Evolutionary conservation across 1,140 invertebrate species (phyloP).

Genomic region (Drosophila watanabei): DNA sequence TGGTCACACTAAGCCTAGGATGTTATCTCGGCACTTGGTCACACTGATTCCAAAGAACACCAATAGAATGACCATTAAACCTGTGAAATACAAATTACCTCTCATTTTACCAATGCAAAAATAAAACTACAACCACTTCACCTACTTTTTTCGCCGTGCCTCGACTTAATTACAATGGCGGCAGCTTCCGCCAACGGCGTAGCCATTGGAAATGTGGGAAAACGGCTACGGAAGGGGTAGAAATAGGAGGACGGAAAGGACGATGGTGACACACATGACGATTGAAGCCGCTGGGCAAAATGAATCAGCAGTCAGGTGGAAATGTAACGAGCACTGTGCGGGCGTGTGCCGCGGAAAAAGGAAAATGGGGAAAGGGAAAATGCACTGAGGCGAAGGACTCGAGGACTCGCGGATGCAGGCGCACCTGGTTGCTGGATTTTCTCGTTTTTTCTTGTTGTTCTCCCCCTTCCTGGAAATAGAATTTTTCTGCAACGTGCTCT

Average conservation of each 20-base stretch:
- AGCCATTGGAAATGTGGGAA: slow-evolving; percentile 23
- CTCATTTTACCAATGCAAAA: neutral
- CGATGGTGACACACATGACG: slow-evolving; percentile 49
- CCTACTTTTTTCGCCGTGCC: slow-evolving; percentile 14
- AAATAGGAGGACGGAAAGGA: slow-evolving; percentile 17
- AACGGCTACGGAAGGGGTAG: neutral
- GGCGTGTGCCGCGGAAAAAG: slow-evolving; percentile 45
- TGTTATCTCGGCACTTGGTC: neutral
- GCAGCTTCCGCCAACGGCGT: slow-evolving; percentile 51
- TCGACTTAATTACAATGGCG: slow-evolving; percentile 76
- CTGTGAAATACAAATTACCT: neutral
- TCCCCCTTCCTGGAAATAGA: slow-evolving; percentile 33
- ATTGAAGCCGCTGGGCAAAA: slow-evolving; percentile 61
- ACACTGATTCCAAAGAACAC: neutral
- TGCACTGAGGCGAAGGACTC: slow-evolving; percentile 25
- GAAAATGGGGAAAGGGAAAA: slow-evolving; percentile 28
- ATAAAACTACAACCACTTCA: neutral
- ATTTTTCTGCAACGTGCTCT: slow-evolving; percentile 24
- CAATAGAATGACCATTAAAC: neutral
- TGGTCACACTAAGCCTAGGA: neutral
- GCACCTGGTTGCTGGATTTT: slow-evolving; percentile 15
- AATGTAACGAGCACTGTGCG: slow-evolving; percentile 60
- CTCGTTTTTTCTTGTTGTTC: neutral
- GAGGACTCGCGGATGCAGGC: neutral
- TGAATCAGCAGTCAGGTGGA: slow-evolving; percentile 63